Evolutionary conservation across 2,797 vertebrate species (phyloP), one percentile per base, ranked within the genome.

Genomic region (Melanotaenia maccullochi): DNA sequence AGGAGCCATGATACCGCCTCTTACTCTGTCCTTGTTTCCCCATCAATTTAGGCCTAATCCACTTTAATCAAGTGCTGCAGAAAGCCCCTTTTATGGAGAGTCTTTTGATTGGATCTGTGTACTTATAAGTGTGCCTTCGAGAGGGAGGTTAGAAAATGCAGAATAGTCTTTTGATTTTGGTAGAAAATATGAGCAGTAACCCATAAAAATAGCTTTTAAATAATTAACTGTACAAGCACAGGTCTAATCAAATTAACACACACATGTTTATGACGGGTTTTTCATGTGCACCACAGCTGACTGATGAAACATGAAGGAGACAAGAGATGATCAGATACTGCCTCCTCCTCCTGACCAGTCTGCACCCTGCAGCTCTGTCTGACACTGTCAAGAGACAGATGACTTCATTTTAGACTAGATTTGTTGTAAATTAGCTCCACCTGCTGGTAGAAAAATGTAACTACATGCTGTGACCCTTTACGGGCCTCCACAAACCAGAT

Each of bases 281-380:
- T 52, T 60, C 3, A 35, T 25, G 36, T 22, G 36, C 30, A 38
- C 9, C 51, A 5, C 18, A 61, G 55, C 65, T 63, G 60, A 28
- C 35, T 33, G 71, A 1, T 44, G 61, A 59, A 44, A 68, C 30
- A 70, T 55, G 64, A 59, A 47, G 69, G 56, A 55, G 64, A 65
- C 42, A 56, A 68, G 68, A 44, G 42, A 51, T 76, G 61, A 77
- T 35, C 18, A 68, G 62, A 66, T 36, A 2, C 36, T 36, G 36
- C 9, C 36, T 36, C 36, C 36, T 36, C 36, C 36, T 36, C 36
- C 36, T 36, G 36, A 36, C 36, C 44, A 22, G 32, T 25, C 77
- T 65, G 73, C 76, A 70, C 59, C 76, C 73, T 68, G 72, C 56
- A 60, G 75, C 76, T 75, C 71, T 56, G 69, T 73, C 79, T 84